phyloP scores from a whole-genome alignment of 2,113 vertebrate genomes.

The Ailurus styani region DNA sequence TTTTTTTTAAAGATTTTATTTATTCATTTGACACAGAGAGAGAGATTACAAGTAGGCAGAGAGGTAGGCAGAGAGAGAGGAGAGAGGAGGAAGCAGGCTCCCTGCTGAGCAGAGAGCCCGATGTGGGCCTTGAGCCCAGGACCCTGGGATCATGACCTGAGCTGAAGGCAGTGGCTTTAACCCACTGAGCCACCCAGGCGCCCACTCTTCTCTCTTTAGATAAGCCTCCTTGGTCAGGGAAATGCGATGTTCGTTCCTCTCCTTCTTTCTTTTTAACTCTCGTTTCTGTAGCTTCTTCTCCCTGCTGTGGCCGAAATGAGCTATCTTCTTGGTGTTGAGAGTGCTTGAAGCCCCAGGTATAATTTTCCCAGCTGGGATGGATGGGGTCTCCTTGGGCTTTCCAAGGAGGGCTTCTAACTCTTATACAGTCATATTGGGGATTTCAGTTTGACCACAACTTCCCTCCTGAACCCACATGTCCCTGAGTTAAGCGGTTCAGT shows the following conservation, averaged over 20 bases:
- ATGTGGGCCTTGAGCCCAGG: too few species aligned
- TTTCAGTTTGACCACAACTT: slow-evolving; percentile 67
- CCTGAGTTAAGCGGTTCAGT: slow-evolving; percentile 14
- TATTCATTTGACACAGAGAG: too few species aligned
- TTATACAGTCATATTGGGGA: slow-evolving; percentile 17
- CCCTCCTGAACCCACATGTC: slow-evolving; percentile 24
- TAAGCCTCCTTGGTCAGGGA: background rate
- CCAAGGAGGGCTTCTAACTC: slow-evolving; percentile 28
- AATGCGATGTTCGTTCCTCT: background rate
- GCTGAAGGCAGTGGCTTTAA: too few species aligned
- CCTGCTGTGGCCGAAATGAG: background rate
- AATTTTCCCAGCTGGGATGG: slow-evolving; percentile 11
- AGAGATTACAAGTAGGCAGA: too few species aligned
- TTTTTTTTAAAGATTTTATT: too few species aligned
- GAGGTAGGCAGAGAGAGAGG: too few species aligned
- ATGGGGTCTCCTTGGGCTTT: slow-evolving; percentile 53
- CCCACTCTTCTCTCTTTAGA: background rate
- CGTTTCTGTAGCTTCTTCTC: slow-evolving; percentile 1
- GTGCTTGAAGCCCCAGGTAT: background rate
- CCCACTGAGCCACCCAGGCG: too few species aligned
- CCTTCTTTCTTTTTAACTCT: background rate
- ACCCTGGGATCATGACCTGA: too few species aligned
- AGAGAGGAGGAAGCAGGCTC: too few species aligned
- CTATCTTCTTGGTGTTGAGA: background rate
- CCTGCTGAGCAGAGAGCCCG: too few species aligned